Percentiles rank a stretch among this genome's conserved stretches.
Conservation (phyloP, 1,140 invertebrate species). For the Mya arenaria region DNA sequence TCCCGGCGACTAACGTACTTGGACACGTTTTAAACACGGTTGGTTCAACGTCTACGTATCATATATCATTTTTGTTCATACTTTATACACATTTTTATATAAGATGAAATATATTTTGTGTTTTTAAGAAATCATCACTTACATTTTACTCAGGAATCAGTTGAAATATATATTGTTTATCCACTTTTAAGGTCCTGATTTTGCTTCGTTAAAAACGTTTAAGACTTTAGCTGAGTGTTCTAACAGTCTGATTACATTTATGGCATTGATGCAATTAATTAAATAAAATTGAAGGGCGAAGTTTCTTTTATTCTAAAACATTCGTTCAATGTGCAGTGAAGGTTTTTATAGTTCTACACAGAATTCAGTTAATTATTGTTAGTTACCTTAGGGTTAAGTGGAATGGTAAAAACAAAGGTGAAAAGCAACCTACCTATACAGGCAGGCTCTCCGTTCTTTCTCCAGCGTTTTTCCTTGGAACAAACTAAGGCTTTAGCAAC, state of each 20-base stretch:
- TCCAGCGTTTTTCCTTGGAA: slow-evolving; percentile 2
- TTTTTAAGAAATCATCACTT: neutral
- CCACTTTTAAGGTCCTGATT: neutral
- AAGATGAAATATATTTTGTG: neutral
- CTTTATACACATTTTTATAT: neutral
- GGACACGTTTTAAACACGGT: slow-evolving; percentile 25
- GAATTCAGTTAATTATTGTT: neutral
- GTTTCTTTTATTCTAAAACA: neutral
- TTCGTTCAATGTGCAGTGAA: neutral
- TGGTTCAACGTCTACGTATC: slow-evolving; percentile 24
- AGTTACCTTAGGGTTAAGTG: too few species aligned
- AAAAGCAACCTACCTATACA: slow-evolving; percentile 46
- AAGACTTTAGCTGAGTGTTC: neutral
- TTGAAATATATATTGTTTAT: neutral
- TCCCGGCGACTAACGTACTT: neutral
- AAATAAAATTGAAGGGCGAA: neutral
- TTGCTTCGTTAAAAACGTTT: neutral
- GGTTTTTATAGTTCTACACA: neutral
- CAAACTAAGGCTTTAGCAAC: slow-evolving; percentile 27
- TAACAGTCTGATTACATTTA: neutral
- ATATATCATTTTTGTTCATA: neutral
- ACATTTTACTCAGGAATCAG: neutral
- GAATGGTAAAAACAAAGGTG: too few species aligned
- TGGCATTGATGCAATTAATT: neutral
- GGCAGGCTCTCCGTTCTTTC: neutral